Evolutionary conservation across 2,888 invertebrate species (phyloP).

Genomic region (Epistrophe eligans): DNA sequence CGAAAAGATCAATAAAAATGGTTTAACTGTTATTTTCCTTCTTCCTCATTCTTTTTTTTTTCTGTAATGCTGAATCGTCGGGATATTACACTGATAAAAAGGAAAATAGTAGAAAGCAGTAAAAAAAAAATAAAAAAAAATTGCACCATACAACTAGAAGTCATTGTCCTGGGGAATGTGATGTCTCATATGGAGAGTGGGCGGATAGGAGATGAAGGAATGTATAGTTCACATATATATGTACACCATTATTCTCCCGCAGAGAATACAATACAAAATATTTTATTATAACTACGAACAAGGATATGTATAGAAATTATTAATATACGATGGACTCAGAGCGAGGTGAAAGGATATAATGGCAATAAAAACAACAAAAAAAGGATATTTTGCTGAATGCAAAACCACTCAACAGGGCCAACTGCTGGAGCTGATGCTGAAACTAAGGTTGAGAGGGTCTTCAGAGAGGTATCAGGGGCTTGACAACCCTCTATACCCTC

Average conservation of each 20-base stretch:
- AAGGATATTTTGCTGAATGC: constrained; percentile 57
- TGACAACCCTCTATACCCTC: neutral
- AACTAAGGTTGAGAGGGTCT: constrained; percentile 5
- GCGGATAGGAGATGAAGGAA: neutral
- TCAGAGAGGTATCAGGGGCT: neutral
- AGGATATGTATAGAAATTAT: constrained; percentile 70
- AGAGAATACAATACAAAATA: constrained; percentile 56
- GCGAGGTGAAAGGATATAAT: constrained; percentile 7
- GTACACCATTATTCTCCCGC: neutral
- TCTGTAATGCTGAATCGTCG: constrained; percentile 38
- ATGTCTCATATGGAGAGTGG: neutral
- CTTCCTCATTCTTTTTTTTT: constrained; percentile 1
- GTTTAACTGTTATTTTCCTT: constrained; percentile 42
- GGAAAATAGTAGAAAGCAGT: neutral
- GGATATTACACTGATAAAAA: constrained; percentile 55
- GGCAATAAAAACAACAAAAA: constrained; percentile 3
- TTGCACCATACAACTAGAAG: constrained; percentile 41
- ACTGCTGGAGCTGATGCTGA: neutral
- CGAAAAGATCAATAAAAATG: constrained; percentile 70
- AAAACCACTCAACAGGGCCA: constrained; percentile 45
- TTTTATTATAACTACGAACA: constrained; percentile 55
- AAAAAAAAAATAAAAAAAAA: constrained; percentile 19
- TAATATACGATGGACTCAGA: constrained; percentile 37
- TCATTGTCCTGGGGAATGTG: constrained; percentile 69
- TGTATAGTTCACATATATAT: neutral